Base-by-base conservation (phyloP, 2,797 vertebrate genomes). In the Tangara arthus region DNA sequence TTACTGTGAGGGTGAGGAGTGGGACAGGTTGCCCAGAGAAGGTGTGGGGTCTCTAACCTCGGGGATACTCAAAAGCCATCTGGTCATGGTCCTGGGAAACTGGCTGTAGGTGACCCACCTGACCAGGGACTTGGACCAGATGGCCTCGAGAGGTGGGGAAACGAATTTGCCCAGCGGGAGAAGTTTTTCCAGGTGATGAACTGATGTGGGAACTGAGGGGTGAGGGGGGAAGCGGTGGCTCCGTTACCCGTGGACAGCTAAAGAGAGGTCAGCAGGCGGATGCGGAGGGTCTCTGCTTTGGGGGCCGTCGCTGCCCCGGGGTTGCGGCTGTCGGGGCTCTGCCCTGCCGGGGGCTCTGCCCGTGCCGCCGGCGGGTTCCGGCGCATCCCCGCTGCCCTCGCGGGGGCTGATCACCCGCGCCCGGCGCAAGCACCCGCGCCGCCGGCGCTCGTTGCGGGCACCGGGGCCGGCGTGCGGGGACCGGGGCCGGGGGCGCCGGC, bases 371-470 rank as follows among this genome's bases (percentile, higher is more conserved):
- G 16, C 56, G 34, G 56, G 16, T 4, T 8, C 34, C 23, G 15
- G 56, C 34, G 55, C 23, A 4, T 76, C 30, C 28, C 23, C 17
- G 28, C 15, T 46, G 79, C 52, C 82, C 75, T 41, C 39, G 24
- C 46, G 52, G 60, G 46, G 91, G 63, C 93, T 64, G 55, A 91
- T 90, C 91, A 69, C 86, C 93, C 75, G 22, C 63, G 82, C 89
- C 86, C 93, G 71, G 22, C 63, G 82, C 89, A 93, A 30, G 82
- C 82, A 87, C 82, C 90, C 64, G 81, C 64, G 50, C 77, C 64
- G 80, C 92, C 90, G 94, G 92, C 87, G 20, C 94, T 94, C 87
- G 59, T 83, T 88, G 80, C 63, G 78, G 4, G 57, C 39, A 42
- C 24, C 34, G 50, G 73, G 41, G 50, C 17, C 23, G 35, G 77